Evolutionary conservation across 2,797 vertebrate genomes (phyloP).

Genomic region (Valencia hispanica): DNA sequence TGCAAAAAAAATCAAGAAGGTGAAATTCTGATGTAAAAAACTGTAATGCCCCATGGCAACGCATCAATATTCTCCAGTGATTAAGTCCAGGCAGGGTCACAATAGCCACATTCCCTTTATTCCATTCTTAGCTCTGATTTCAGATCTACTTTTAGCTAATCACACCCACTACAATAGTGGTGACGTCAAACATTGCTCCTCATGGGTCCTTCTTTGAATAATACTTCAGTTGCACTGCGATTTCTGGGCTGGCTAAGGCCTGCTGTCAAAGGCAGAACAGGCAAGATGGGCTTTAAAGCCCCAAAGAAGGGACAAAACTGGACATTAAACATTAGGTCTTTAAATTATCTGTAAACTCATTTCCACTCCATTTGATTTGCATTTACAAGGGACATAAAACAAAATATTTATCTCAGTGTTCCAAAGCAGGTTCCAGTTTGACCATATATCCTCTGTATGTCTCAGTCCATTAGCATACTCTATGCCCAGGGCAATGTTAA

Average conservation of each 20-base stretch:
- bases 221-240: constrained; percentile 19
- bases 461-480: neutral
- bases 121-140: constrained; percentile 39
- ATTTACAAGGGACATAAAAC: neutral
- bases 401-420: neutral
- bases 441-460: neutral
- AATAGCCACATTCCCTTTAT: constrained; percentile 2
- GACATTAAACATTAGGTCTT: neutral
- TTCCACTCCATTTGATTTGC: neutral
- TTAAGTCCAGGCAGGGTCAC: constrained; percentile 17
- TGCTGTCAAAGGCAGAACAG: constrained; percentile 22
- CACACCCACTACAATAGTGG: constrained; percentile 37
- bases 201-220: constrained; percentile 56
- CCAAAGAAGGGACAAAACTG: neutral
- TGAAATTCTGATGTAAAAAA: constrained; percentile 21
- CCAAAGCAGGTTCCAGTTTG: neutral
- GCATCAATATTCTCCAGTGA: constrained; percentile 13
- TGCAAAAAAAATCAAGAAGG: neutral
- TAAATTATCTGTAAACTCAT: neutral
- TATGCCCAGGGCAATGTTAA: neutral
- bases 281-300: neutral
- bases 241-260: constrained; percentile 20
- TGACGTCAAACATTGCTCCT: constrained; percentile 49
- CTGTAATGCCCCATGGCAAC: constrained; percentile 7
- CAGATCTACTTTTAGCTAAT: constrained; percentile 49